Conservation (phyloP, 1,140 invertebrate species). For the Drosophila parvula region DNA sequence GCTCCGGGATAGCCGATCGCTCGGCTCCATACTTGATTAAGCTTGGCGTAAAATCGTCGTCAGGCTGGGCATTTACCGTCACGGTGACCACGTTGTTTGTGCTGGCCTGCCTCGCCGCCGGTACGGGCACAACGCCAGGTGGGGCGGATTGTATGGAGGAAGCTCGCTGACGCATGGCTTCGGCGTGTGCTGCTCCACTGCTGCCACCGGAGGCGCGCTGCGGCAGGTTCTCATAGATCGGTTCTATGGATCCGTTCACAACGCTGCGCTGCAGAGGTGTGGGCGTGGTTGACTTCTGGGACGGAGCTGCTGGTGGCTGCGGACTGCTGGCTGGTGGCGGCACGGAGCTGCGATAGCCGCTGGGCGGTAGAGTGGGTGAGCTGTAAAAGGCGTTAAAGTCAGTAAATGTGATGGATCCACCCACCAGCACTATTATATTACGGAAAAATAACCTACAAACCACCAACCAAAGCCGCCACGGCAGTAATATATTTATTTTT, state of each 20-base stretch:
- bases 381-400: constrained; percentile 17
- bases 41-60: constrained; percentile 65
- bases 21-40: constrained; percentile 59
- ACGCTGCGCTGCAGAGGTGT: constrained; percentile 67
- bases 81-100: constrained; percentile 54
- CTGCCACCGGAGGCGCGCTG: constrained; percentile 85
- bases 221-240: constrained; percentile 91
- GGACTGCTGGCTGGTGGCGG: constrained; percentile 68
- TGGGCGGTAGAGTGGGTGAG: constrained; percentile 67
- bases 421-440: no score
- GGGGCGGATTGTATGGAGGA: constrained; percentile 88
- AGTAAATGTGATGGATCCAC: not conserved
- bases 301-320: constrained; percentile 41
- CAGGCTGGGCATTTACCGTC: constrained; percentile 58
- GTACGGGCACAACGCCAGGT: constrained; percentile 85
- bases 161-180: constrained; percentile 86
- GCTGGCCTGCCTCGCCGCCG: constrained; percentile 39
- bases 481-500: not conserved
- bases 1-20: constrained; percentile 66
- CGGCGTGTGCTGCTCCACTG: constrained; percentile 33
- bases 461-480: no score
- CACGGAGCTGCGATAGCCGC: constrained; percentile 70
- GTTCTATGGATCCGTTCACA: constrained; percentile 85
- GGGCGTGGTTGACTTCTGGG: constrained; percentile 47
- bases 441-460: no score